Conservation (phyloP, 1,140 invertebrate species). For the Trachymyrmex cornetzi region DNA sequence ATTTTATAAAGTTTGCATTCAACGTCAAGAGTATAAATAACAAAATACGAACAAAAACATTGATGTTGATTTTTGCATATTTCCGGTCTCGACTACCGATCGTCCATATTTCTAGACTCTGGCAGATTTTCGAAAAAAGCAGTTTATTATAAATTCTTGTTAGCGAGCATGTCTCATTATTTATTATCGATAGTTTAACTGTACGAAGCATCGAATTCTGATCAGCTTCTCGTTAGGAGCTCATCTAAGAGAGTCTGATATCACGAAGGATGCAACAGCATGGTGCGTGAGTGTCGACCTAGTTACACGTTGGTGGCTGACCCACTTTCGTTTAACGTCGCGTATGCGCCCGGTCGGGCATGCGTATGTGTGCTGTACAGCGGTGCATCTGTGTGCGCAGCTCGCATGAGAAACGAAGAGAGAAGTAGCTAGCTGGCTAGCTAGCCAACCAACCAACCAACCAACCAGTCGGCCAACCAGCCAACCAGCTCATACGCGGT, state of each 20-base stretch:
- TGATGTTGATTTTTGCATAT: not conserved
- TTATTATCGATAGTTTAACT: not conserved
- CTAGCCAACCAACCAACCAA: too few relatives aligned
- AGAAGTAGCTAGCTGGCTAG: conserved; percentile 29
- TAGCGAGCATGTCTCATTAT: not conserved
- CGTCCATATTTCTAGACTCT: not conserved
- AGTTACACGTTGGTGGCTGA: conserved; percentile 74
- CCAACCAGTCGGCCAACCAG: conserved; percentile 10
- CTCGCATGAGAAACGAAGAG: conserved; percentile 42
- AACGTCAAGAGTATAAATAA: not conserved
- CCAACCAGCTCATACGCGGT: conserved; percentile 24
- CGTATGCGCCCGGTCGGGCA: conserved; percentile 45
- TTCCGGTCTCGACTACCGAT: not conserved
- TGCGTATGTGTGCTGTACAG: conserved; percentile 35
- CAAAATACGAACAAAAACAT: not conserved
- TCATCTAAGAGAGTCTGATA: conserved; percentile 25
- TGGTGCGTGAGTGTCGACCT: conserved; percentile 17
- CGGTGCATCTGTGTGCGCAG: not conserved
- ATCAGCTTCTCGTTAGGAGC: not conserved
- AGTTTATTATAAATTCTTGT: not conserved
- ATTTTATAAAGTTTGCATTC: not conserved
- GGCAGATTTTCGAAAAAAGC: not conserved
- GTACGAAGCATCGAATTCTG: not conserved
- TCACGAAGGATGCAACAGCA: conserved; percentile 33
- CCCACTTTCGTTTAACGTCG: conserved; percentile 73